Percentiles rank a stretch among this genome's conserved stretches.
Conservation (phyloP, 2,888 invertebrate genomes). For the Plusia festucae region DNA sequence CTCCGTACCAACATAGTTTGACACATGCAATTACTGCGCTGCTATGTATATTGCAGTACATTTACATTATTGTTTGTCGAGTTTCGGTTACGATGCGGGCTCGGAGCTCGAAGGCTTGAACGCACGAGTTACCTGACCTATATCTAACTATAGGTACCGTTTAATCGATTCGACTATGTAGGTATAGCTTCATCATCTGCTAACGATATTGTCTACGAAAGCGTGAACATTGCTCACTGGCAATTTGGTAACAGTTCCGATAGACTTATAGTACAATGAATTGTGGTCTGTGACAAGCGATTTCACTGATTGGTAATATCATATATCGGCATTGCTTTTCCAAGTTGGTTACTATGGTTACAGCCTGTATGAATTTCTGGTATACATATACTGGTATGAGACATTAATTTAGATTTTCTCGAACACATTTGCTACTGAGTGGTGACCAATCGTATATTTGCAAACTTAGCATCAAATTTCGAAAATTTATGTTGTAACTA, state of each 20-base stretch:
- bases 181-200: neutral
- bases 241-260: neutral
- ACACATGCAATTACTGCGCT: neutral
- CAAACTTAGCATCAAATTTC: no score
- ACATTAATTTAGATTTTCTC: no score
- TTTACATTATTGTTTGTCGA: neutral
- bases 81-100: neutral
- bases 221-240: neutral
- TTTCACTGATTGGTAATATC: neutral
- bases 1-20: neutral
- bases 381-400: no score
- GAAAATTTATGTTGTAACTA: no score
- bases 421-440: no score
- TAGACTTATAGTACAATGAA: neutral
- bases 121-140: conserved; percentile 7
- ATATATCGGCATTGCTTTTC: neutral
- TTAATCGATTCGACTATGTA: neutral
- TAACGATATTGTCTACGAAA: neutral
- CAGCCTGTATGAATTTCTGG: neutral
- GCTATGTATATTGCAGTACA: neutral
- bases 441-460: no score
- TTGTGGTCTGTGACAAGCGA: neutral
- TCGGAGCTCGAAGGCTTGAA: neutral
- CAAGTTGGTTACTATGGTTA: neutral
- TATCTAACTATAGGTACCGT: neutral